Evolutionary conservation across 2,888 invertebrate species (phyloP).

Genomic region (Linnaemya tessellans): DNA sequence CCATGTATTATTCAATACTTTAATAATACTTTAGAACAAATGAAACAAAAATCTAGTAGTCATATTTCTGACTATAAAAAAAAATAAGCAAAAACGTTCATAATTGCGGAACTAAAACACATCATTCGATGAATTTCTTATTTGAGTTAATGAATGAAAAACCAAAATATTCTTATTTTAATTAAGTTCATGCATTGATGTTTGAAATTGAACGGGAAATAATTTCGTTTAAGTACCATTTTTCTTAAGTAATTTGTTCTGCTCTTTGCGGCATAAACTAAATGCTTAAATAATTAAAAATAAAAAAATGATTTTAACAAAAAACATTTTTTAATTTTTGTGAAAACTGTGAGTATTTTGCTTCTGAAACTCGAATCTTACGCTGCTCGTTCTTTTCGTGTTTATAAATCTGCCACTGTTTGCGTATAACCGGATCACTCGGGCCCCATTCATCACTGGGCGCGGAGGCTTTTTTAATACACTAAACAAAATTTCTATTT

Average conservation of each 20-base stretch:
- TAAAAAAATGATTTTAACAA: conserved; percentile 30
- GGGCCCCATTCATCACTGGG: conserved; percentile 74
- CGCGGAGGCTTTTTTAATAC: conserved; percentile 60
- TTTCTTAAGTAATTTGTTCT: neutral
- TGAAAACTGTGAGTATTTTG: conserved; percentile 66
- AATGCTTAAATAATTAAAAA: conserved; percentile 35
- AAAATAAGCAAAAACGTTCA: no score
- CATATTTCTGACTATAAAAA: no score
- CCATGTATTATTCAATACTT: no score
- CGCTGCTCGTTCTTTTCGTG: conserved; percentile 64
- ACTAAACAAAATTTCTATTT: conserved; percentile 43
- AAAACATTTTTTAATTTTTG: conserved; percentile 69
- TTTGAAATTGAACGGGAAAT: conserved; percentile 11
- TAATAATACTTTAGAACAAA: no score
- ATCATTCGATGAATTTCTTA: no score
- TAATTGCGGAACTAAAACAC: no score
- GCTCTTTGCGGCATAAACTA: conserved; percentile 10
- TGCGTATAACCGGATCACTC: conserved; percentile 66
- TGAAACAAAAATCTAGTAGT: no score
- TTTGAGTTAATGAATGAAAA: neutral
- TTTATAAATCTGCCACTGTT: conserved; percentile 73
- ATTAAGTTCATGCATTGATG: neutral
- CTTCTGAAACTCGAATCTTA: conserved; percentile 11
- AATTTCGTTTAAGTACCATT: conserved; percentile 34
- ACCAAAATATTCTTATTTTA: neutral